Conservation (phyloP, 2,888 invertebrate genomes). For the Carabus problematicus region DNA sequence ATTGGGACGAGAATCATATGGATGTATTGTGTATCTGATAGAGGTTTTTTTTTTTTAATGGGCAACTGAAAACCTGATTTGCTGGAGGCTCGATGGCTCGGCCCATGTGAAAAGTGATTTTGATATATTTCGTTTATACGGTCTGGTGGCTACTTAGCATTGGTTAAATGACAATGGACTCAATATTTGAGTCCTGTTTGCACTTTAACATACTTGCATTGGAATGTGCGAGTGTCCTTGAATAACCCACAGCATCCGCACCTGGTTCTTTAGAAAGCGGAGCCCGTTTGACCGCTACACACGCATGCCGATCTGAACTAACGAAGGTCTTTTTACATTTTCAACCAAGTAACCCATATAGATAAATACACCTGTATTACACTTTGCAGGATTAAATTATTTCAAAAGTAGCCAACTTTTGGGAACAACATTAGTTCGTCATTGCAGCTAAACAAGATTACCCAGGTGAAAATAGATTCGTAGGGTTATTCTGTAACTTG, state of each 20-base stretch:
- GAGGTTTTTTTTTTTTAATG: too few species aligned
- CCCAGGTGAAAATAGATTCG: too few species aligned
- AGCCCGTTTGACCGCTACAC: conserved; percentile 7
- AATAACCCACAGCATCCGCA: conserved; percentile 30
- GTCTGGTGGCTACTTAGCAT: conserved; percentile 1
- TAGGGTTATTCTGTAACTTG: too few species aligned
- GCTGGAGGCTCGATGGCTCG: conserved; percentile 16
- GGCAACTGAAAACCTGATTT: conserved; percentile 22
- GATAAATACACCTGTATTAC: too few species aligned
- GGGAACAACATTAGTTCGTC: too few species aligned
- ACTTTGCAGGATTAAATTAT: too few species aligned
- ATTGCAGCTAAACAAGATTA: too few species aligned
- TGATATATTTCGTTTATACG: conserved; percentile 11
- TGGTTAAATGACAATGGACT: conserved; percentile 18
- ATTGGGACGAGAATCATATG: too few species aligned
- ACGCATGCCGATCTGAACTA: conserved; percentile 1
- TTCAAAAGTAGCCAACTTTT: too few species aligned
- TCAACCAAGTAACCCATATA: too few species aligned
- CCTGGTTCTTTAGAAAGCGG: conserved; percentile 20
- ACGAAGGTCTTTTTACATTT: neutral
- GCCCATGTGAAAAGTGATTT: conserved; percentile 19
- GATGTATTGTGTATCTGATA: too few species aligned
- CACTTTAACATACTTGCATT: conserved; percentile 32
- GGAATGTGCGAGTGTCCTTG: conserved; percentile 34
- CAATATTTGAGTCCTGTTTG: conserved; percentile 33